phyloP scores from a whole-genome alignment of 2,113 vertebrate genomes.

The Tupaia tana region DNA sequence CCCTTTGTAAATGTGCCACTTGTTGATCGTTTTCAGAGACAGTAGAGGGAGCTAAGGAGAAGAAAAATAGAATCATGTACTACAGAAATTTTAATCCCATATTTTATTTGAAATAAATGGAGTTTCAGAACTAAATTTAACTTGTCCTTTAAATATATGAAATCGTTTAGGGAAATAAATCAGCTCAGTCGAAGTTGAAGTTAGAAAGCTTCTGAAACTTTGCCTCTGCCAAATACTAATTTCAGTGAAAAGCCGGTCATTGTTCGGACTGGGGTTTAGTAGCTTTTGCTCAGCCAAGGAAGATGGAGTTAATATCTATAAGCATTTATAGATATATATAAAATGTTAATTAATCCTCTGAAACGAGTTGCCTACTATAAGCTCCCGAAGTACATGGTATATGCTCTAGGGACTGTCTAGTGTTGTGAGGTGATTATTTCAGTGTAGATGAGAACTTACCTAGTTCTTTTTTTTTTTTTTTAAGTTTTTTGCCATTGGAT shows the following conservation, averaged over 20 bases:
- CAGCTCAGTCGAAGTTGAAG: not conserved
- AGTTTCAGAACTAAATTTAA: constrained; percentile 28
- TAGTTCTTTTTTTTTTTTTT: too few species aligned
- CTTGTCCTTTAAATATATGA: not conserved
- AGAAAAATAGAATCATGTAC: not conserved
- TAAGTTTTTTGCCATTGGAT: too few species aligned
- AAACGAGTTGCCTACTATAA: not conserved
- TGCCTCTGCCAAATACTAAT: not conserved
- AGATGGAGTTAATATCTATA: not conserved
- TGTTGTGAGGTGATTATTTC: not conserved
- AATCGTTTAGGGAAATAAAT: not conserved
- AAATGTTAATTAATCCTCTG: not conserved
- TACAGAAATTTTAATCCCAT: not conserved
- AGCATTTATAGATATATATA: not conserved
- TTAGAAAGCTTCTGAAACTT: constrained; percentile 24
- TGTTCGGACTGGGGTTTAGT: not conserved
- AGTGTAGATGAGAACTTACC: too few species aligned
- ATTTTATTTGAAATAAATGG: constrained; percentile 15
- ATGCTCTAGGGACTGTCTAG: not conserved
- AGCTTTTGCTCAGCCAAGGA: not conserved
- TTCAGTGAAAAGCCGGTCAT: not conserved
- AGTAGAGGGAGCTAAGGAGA: constrained; percentile 43
- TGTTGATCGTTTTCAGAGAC: not conserved
- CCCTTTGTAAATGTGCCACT: not conserved
- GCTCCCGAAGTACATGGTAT: not conserved